phyloP scores from a whole-genome alignment of 1,140 invertebrate genomes.

The Asobara japonica region DNA sequence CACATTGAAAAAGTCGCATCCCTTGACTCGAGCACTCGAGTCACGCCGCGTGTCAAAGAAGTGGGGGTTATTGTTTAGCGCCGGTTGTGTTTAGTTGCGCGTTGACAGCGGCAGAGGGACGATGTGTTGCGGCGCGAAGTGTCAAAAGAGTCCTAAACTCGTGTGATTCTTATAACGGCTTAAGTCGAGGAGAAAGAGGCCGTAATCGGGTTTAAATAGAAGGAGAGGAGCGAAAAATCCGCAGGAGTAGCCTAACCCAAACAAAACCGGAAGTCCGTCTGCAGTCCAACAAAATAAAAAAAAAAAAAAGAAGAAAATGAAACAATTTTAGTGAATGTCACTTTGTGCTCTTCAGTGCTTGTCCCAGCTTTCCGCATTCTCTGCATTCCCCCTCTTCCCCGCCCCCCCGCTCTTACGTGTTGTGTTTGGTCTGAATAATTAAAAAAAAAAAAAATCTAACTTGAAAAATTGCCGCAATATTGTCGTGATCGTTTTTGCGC shows the following conservation, averaged over 20 bases:
- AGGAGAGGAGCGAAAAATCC: background rate
- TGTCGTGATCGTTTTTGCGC: constrained; percentile 33
- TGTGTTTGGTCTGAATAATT: constrained; percentile 16
- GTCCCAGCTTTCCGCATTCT: background rate
- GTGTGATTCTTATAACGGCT: background rate
- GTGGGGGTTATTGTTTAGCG: constrained; percentile 56
- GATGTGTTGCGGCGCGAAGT: constrained; percentile 40
- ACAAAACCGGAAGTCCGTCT: too few relatives aligned
- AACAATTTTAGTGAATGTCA: constrained; percentile 14
- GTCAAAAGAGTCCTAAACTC: constrained; percentile 37
- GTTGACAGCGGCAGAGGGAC: constrained; percentile 62
- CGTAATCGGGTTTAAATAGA: constrained; percentile 10
- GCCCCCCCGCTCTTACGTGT: background rate
- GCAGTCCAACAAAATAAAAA: too few relatives aligned
- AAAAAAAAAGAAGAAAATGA: too few relatives aligned
- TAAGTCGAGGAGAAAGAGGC: background rate
- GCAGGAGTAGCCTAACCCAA: too few relatives aligned
- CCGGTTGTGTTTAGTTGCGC: constrained; percentile 63
- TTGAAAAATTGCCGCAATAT: constrained; percentile 22
- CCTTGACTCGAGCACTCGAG: constrained; percentile 16
- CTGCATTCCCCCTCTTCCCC: background rate
- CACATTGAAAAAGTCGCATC: background rate
- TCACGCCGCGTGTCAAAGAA: constrained; percentile 46
- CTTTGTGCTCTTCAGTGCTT: constrained; percentile 5
- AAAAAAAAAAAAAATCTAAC: too few relatives aligned